Percentiles rank a stretch among this genome's conserved stretches.
Conservation (phyloP, 2,888 invertebrate species). For the Acleris holmiana region DNA sequence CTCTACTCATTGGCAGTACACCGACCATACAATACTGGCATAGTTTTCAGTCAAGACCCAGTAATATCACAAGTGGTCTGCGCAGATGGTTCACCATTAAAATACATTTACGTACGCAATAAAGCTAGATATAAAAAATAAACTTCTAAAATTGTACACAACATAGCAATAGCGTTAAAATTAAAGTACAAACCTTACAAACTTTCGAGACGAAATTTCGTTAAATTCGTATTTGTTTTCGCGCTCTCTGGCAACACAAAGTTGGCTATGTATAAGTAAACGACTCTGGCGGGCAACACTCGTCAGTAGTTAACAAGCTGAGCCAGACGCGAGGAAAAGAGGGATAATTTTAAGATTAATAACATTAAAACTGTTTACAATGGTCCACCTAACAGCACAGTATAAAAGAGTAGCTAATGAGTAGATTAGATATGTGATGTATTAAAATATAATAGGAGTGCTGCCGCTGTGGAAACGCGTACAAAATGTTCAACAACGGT, state of each 20-base stretch:
- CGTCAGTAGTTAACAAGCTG: slow-evolving; percentile 40
- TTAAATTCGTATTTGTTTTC: slow-evolving; percentile 40
- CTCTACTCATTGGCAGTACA: slow-evolving; percentile 73
- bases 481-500: slow-evolving; percentile 41
- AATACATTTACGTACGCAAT: slow-evolving; percentile 44
- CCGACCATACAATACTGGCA: slow-evolving; percentile 34
- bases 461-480: slow-evolving; percentile 52
- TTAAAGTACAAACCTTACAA: slow-evolving; percentile 49
- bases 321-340: slow-evolving; percentile 41
- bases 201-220: slow-evolving; percentile 38
- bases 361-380: slow-evolving; percentile 41
- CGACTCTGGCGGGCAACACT: slow-evolving; percentile 8
- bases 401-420: slow-evolving; percentile 75
- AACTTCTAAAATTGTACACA: slow-evolving; percentile 70
- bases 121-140: slow-evolving; percentile 68
- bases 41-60: slow-evolving; percentile 34
- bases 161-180: slow-evolving; percentile 59
- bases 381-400: slow-evolving; percentile 77
- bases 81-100: slow-evolving; percentile 28
- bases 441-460: slow-evolving; percentile 62
- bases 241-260: slow-evolving; percentile 41
- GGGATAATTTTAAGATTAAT: slow-evolving; percentile 29
- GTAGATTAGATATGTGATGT: slow-evolving; percentile 80
- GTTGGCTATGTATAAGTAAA: slow-evolving; percentile 35
- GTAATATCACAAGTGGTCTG: slow-evolving; percentile 32